Conservation (phyloP, 2,797 vertebrate species). For the Melanotaenia pygmaea region DNA sequence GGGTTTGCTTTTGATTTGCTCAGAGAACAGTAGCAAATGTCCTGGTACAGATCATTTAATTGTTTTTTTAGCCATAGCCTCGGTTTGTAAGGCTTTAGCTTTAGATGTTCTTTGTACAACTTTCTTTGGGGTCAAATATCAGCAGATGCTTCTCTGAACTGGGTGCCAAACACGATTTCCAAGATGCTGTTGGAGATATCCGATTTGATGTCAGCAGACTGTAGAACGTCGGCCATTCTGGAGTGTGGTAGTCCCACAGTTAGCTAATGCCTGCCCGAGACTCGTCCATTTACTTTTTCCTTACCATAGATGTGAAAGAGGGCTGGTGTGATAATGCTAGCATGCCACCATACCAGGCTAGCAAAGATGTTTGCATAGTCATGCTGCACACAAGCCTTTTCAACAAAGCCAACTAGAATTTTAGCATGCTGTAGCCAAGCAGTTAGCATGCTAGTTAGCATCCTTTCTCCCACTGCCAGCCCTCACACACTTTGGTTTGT, state of each 20-base stretch:
- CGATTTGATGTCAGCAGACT: conserved; percentile 31
- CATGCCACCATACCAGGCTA: conserved; percentile 16
- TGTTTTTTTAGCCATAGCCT: conserved; percentile 25
- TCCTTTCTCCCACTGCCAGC: conserved; percentile 58
- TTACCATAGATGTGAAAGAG: conserved; percentile 41
- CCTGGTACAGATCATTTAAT: conserved; percentile 9
- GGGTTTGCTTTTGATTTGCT: conserved; percentile 43
- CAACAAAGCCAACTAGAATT: conserved; percentile 45
- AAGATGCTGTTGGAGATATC: conserved; percentile 55
- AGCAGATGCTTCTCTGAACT: conserved; percentile 33
- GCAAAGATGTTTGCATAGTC: conserved; percentile 23
- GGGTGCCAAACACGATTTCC: conserved; percentile 72
- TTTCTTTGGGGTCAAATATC: conserved; percentile 15
- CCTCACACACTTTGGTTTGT: conserved; percentile 63
- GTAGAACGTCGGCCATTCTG: conserved; percentile 15
- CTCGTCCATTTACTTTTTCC: conserved; percentile 8
- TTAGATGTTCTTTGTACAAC: conserved; percentile 22
- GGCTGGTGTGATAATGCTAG: conserved; percentile 54
- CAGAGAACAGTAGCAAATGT: conserved; percentile 26
- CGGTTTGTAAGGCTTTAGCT: conserved; percentile 53
- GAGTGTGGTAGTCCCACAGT: conserved; percentile 31
- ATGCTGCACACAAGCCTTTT: conserved; percentile 51
- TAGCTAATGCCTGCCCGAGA: conserved; percentile 40
- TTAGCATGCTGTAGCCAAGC: conserved; percentile 67
- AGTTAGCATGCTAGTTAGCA: conserved; percentile 65